Evolutionary conservation across 1,140 invertebrate species (phyloP).

Genomic region (Meteorus sp.): DNA sequence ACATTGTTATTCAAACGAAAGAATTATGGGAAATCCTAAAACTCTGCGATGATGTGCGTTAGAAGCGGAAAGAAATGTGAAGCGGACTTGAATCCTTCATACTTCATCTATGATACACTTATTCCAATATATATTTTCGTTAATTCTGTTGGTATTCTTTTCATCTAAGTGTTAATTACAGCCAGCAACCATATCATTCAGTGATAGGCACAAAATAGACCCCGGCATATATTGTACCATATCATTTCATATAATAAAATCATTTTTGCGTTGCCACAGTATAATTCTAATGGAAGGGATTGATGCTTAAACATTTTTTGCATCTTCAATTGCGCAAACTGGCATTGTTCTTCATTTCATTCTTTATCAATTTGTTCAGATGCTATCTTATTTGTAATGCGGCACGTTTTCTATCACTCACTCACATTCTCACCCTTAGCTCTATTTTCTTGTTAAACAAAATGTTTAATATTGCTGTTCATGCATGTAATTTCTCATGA

Average conservation of each 20-base stretch:
- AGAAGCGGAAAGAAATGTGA: too few relatives aligned
- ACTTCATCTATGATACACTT: too few relatives aligned
- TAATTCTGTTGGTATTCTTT: too few relatives aligned
- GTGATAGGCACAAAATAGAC: too few relatives aligned
- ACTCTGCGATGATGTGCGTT: too few relatives aligned
- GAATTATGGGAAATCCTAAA: too few relatives aligned
- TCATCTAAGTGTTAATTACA: too few relatives aligned
- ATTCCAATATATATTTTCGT: too few relatives aligned
- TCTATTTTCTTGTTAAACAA: not conserved
- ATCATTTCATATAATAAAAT: conserved; percentile 11
- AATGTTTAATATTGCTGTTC: not conserved
- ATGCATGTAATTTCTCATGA: not conserved
- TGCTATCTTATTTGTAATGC: conserved; percentile 15
- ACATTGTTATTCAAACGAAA: too few relatives aligned
- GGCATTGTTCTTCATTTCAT: conserved; percentile 19
- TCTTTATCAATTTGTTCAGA: conserved; percentile 23
- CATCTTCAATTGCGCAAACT: conserved; percentile 11
- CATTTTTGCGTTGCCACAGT: conserved; percentile 14
- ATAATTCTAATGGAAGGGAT: conserved; percentile 24
- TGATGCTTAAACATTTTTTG: conserved; percentile 21
- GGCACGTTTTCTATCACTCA: not conserved
- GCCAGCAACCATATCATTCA: too few relatives aligned
- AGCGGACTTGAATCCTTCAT: too few relatives aligned
- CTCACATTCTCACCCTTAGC: not conserved
- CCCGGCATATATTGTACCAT: too few relatives aligned